Percentiles rank a stretch among this genome's conserved stretches.
Conservation (phyloP, 2,888 invertebrate genomes). For the Drosophila imparisetae region DNA sequence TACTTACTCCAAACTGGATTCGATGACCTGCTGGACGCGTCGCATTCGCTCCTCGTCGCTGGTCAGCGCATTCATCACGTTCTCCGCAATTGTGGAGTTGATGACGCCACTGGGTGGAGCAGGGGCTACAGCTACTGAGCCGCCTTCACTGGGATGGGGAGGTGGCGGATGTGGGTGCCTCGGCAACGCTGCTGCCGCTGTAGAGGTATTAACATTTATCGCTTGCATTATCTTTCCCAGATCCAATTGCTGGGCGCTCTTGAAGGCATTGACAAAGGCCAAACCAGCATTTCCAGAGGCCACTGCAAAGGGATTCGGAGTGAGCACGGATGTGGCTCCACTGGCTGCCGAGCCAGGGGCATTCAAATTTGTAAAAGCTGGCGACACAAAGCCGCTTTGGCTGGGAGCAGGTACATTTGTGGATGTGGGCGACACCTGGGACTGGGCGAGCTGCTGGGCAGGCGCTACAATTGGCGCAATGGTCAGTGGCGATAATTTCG, state of each 20-base stretch:
- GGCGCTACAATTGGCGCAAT: constrained; percentile 49
- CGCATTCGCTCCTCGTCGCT: constrained; percentile 81
- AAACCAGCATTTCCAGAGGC: constrained; percentile 51
- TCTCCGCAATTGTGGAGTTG: constrained; percentile 80
- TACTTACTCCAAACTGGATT: constrained; percentile 82
- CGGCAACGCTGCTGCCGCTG: constrained; percentile 20
- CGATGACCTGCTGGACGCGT: constrained; percentile 83
- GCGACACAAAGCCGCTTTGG: constrained; percentile 74
- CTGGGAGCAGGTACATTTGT: constrained; percentile 81
- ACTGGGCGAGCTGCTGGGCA: constrained; percentile 30
- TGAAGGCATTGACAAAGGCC: constrained; percentile 68
- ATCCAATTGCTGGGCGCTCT: constrained; percentile 74
- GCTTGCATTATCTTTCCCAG: constrained; percentile 79
- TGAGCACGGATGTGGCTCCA: constrained; percentile 71
- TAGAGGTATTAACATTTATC: constrained; percentile 58
- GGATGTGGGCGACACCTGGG: constrained; percentile 69
- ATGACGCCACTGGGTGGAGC: constrained; percentile 72
- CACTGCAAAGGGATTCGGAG: constrained; percentile 77
- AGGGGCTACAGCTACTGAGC: constrained; percentile 21
- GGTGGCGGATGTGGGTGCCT: constrained; percentile 43
- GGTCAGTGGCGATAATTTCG: constrained; percentile 60
- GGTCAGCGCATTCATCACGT: constrained; percentile 79
- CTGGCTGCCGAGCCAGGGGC: constrained; percentile 38
- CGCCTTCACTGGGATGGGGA: constrained; percentile 54
- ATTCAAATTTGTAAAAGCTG: constrained; percentile 68